These are phyloP conservation scores for Lordiphosa andalusiaca DNA, from an alignment of 2,888 invertebrate genomes.

Conservation along the genomic window DNA sequence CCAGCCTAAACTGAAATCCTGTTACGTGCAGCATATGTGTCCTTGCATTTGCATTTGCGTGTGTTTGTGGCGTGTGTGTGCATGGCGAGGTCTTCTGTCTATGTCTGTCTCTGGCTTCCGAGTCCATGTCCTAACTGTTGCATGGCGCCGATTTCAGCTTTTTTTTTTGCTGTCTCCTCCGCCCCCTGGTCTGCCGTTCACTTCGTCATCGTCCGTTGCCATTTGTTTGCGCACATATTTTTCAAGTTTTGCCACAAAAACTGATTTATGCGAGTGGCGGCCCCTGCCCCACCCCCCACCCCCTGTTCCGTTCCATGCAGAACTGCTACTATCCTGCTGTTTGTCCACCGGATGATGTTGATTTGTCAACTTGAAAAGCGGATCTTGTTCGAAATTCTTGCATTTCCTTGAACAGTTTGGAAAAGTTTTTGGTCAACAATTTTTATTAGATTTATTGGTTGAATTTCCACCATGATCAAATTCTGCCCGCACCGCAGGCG, in stretches of 20 bases:
- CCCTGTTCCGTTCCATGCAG: slow-evolving; percentile 6
- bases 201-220: slow-evolving; percentile 44
- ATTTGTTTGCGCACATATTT: slow-evolving; percentile 72
- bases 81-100: slow-evolving; percentile 17
- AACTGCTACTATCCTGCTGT: slow-evolving; percentile 30
- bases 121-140: slow-evolving; percentile 60
- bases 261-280: slow-evolving; percentile 63
- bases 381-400: slow-evolving; percentile 66
- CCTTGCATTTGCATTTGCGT: slow-evolving; percentile 56
- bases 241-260: slow-evolving; percentile 74
- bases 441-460: slow-evolving; percentile 50
- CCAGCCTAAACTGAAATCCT: slow-evolving; percentile 53
- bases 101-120: slow-evolving; percentile 18
- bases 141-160: slow-evolving; percentile 48
- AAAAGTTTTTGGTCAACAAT: slow-evolving; percentile 24
- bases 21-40: slow-evolving; percentile 59
- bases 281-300: slow-evolving; percentile 20
- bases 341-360: slow-evolving; percentile 70
- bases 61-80: slow-evolving; percentile 6
- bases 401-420: slow-evolving; percentile 55
- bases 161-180: slow-evolving; percentile 11
- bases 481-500: not conserved
- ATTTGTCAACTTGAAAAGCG: slow-evolving; percentile 76
- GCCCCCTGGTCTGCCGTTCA: slow-evolving; percentile 16
- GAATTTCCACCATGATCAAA: not conserved